Base-by-base conservation (phyloP, 2,113 vertebrate genomes). In the Ascaphus truei region DNA sequence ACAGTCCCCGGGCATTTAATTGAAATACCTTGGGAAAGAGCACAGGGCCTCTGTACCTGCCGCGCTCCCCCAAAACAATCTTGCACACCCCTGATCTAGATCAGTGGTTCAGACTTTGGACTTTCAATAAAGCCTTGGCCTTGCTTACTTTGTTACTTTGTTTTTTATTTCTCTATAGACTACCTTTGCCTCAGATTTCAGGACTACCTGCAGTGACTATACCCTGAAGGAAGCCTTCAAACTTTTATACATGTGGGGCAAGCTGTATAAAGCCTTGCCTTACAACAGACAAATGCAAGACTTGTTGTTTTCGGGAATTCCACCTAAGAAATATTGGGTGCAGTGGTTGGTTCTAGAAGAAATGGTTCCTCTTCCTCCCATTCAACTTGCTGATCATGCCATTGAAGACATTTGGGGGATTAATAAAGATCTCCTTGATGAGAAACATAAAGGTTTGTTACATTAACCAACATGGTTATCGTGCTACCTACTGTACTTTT, bases 281-380 rank as follows among this genome's bases (percentile, higher is more conserved):
- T 57, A 77, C 50, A 86, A 78, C 71, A 79, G 76, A 15, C 72
- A 76, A 5, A 78, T 88, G 62, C 80, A 84, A 68, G 75, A 78
- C 36, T 71, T 84, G 59, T 79, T 86, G 61, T 86, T 88, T 69
- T 69, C 80, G 18, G 73, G 75, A 50, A 22, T 33, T 2, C 36
- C 7, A 0, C 68, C 83, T 0, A 74, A 65, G n/a, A 73, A 67
- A 62, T 52, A 37, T 67, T 85, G 77, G 83, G 5, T 68, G 30
- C 76, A 73, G 73, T 78, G 82, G 72, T 53, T 78, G 1, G 77
- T 78, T 2, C 62, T 84, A 62, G 82, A 86, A 74, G 76, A 81
- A 33, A 71, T 31, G 11, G 81, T 84, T 7, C 76, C 74, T 4
- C 59, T 85, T 66, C 80, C 74, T 37, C 76, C 72, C 15, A 73